Base-by-base conservation (phyloP, 1,140 invertebrate species). In the Aricia agestis region DNA sequence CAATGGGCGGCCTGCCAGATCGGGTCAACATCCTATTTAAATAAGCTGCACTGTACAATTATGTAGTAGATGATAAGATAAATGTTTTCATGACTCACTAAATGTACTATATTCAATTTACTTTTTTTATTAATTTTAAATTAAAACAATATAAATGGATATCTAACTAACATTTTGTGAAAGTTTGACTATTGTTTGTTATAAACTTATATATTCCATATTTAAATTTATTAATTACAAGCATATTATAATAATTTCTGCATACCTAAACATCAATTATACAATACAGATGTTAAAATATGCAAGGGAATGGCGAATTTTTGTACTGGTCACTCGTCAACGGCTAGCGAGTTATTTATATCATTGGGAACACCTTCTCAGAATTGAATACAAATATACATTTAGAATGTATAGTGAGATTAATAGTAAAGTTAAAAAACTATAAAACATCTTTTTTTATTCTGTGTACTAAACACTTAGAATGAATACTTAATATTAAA, bases 11-110 rank as follows among this genome's bases (percentile, higher is more conserved):
- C 7, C 61, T 84, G 83, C 85, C 85, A 87, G 81, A 72, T 73
- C 78, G 73, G 86, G 86, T 89, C 86, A 89, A 82, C 79, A 87
- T 84, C 85, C 86, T 79, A 79, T 69, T 61, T n/a, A n/a, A n/a
- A 69, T 69, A 69, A 69, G 59, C 68, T 18, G 36, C 17, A 59
- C 68, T 61, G 58, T 58, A 31, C 68, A 69, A 41, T 61, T 61
- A 63, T 36, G 17, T 58, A 68, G 18, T 68, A 45, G 19, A 52
- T 15, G 45, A 52, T 52, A 52, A 52, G 45, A 52, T 52, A 52
- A 52, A 52, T 52, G 45, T 52, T 52, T 52, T 10, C 3, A 52
- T 52, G 45, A 52, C 9, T 52, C 6, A 52, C 36, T 15, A 13
- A 52, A 7, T 52, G 0, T 52, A 13, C 6, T 36, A 36, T 36